Evolutionary conservation across 2,888 invertebrate species (phyloP).

Genomic region (Megastigmus dorsalis): DNA sequence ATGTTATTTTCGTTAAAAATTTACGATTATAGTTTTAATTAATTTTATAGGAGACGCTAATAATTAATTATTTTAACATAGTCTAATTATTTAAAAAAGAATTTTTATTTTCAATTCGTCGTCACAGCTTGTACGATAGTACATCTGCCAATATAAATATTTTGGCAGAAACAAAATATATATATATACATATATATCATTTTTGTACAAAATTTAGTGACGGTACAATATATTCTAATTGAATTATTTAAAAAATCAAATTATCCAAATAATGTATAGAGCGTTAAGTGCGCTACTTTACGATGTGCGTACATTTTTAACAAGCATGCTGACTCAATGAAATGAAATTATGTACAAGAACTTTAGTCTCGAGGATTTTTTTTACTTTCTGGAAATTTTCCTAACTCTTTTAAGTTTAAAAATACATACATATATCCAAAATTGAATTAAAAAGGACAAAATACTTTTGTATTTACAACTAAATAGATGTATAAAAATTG

Average conservation of each 20-base stretch:
- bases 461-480: constrained; percentile 33
- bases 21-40: background rate
- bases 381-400: constrained; percentile 15
- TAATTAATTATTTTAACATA: constrained; percentile 11
- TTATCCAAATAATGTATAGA: constrained; percentile 25
- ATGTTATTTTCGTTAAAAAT: constrained; percentile 15
- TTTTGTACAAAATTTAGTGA: constrained; percentile 45
- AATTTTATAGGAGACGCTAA: constrained; percentile 14
- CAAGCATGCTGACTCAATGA: constrained; percentile 14
- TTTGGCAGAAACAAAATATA: constrained; percentile 38
- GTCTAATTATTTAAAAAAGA: constrained; percentile 31
- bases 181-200: constrained; percentile 35
- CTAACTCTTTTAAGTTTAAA: constrained; percentile 20
- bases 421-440: constrained; percentile 6
- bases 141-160: constrained; percentile 26
- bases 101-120: constrained; percentile 38
- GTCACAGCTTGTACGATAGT: constrained; percentile 38
- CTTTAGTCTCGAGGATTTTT: constrained; percentile 16
- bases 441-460: constrained; percentile 31
- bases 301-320: constrained; percentile 20
- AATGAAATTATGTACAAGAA: constrained; percentile 46
- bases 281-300: constrained; percentile 26
- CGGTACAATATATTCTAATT: constrained; percentile 29
- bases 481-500: constrained; percentile 37
- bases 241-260: constrained; percentile 29